A percentile compares a stretch with the other conserved stretches of the same genome.
Conservation (phyloP, 2,113 vertebrate species). For the Epinephelus moara region DNA sequence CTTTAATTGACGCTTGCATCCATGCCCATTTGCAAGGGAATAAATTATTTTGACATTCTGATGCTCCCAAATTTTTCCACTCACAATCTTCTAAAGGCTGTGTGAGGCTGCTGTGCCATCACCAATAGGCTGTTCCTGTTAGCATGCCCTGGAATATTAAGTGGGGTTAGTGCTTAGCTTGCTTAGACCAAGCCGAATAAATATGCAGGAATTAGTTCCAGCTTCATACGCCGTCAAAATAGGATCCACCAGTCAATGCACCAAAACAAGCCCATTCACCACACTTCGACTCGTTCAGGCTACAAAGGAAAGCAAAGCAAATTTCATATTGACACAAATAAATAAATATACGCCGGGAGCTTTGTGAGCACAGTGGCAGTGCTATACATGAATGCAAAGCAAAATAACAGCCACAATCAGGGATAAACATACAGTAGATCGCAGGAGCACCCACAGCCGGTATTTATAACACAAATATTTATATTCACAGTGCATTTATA, state of each 20-base stretch:
- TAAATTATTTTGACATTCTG: conserved; percentile 59
- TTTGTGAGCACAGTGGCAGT: conserved; percentile 36
- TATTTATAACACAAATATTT: conserved; percentile 32
- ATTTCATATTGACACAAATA: conserved; percentile 73
- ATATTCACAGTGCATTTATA: not conserved
- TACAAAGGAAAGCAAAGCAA: conserved; percentile 57
- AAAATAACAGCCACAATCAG: conserved; percentile 40
- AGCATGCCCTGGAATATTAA: conserved; percentile 70
- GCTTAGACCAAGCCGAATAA: conserved; percentile 76
- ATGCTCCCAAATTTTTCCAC: conserved; percentile 31
- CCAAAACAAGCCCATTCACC: conserved; percentile 79
- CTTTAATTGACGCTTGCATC: conserved; percentile 33
- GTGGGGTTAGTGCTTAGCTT: conserved; percentile 67
- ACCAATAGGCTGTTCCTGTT: conserved; percentile 43
- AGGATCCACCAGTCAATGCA: conserved; percentile 70
- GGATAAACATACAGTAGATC: conserved; percentile 4
- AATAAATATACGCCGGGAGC: conserved; percentile 53
- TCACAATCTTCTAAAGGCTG: conserved; percentile 54
- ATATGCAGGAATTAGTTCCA: conserved; percentile 83
- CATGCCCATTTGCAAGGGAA: conserved; percentile 35
- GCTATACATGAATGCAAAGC: conserved; percentile 39
- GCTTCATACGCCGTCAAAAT: conserved; percentile 70
- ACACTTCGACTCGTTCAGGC: conserved; percentile 61
- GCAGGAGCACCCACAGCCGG: conserved; percentile 3
- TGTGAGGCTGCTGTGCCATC: conserved; percentile 37